These are phyloP conservation scores for Argya squamiceps DNA, from an alignment of 2,797 vertebrate species.

Conservation along the genomic window DNA sequence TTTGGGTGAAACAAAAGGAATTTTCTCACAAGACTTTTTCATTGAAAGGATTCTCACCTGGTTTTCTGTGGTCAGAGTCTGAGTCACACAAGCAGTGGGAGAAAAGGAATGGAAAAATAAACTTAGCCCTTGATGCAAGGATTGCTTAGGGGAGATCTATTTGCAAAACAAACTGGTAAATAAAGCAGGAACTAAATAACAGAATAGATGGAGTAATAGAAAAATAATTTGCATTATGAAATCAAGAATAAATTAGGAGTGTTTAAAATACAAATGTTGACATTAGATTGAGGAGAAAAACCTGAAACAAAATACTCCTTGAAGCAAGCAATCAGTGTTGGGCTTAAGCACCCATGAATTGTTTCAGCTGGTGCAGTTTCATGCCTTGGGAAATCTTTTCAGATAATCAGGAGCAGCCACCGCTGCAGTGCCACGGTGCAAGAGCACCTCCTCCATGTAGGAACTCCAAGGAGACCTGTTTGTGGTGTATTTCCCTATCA, in stretches of 20 bases:
- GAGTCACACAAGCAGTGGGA: neutral
- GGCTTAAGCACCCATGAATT: neutral
- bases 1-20: neutral
- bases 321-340: neutral
- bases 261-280: neutral
- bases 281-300: neutral
- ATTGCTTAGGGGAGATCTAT: neutral
- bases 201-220: neutral
- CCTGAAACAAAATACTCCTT: neutral
- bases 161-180: neutral
- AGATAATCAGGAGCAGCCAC: neutral
- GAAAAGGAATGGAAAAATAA: neutral
- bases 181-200: neutral
- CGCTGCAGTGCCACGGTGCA: neutral
- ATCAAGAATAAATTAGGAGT: neutral
- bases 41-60: neutral
- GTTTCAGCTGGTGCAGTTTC: neutral
- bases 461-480: neutral
- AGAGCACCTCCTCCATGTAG: neutral
- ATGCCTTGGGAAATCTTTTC: neutral
- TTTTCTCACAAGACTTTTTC: neutral
- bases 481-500: neutral
- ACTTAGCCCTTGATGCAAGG: neutral
- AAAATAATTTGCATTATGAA: neutral
- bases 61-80: neutral